phyloP scores from a whole-genome alignment of 1,140 invertebrate species.

The Ptiloglossa arizonensis region DNA sequence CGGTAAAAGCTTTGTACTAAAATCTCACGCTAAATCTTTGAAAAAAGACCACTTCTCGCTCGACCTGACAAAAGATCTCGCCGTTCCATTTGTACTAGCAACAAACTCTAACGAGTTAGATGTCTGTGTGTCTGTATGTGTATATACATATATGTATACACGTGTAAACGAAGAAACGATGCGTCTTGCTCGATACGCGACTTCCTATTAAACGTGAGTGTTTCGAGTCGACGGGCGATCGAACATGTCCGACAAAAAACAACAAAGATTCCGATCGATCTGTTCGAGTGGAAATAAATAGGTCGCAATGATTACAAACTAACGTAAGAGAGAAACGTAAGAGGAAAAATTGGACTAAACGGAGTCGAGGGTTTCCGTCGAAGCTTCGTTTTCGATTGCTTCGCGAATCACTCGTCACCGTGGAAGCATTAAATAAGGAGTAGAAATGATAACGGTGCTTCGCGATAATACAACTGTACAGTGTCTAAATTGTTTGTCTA shows the following conservation, averaged over 20 bases:
- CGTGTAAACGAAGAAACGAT: slow-evolving; percentile 14
- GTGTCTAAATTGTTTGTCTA: slow-evolving; percentile 6
- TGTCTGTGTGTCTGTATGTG: slow-evolving; percentile 1
- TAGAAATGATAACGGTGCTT: background rate
- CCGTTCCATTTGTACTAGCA: slow-evolving; percentile 43
- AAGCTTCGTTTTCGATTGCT: background rate
- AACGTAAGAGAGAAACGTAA: background rate
- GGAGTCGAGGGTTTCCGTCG: background rate
- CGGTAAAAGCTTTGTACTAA: slow-evolving; percentile 47
- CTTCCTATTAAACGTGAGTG: background rate
- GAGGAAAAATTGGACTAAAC: slow-evolving; percentile 13
- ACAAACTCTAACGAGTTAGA: slow-evolving; percentile 31
- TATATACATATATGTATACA: slow-evolving; percentile 18
- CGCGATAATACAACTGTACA: slow-evolving; percentile 13
- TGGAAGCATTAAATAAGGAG: slow-evolving; percentile 9
- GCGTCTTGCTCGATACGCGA: background rate
- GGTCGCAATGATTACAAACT: background rate
- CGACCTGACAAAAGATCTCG: slow-evolving; percentile 18
- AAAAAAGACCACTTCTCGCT: background rate
- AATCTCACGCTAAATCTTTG: slow-evolving; percentile 25
- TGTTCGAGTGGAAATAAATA: slow-evolving; percentile 12
- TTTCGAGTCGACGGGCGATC: background rate
- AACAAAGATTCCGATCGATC: background rate
- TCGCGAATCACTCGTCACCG: background rate
- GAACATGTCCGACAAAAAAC: background rate